Conservation (phyloP, 2,797 vertebrate species). For the Oophaga sylvatica region DNA sequence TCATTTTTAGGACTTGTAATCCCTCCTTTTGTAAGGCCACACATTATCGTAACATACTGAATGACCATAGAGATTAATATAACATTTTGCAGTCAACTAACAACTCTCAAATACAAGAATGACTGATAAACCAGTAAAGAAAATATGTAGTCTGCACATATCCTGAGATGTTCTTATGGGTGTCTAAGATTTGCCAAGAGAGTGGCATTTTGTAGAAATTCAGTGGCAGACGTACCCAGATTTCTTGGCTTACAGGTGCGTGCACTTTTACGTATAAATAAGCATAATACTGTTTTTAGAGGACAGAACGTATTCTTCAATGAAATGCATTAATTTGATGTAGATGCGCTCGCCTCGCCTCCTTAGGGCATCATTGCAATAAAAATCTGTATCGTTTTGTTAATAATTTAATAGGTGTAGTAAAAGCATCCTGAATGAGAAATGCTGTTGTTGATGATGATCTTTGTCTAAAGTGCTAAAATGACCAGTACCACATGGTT, state of each 20-base stretch:
- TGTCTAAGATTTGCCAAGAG: too few relatives aligned
- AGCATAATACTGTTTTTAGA: too few relatives aligned
- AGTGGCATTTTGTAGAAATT: too few relatives aligned
- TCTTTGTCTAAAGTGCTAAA: not conserved
- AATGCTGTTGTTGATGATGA: not conserved
- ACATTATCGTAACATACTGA: not conserved
- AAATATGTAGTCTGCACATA: too few relatives aligned
- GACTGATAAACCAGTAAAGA: too few relatives aligned
- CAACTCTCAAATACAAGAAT: not conserved
- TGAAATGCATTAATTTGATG: too few relatives aligned
- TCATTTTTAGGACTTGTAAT: not conserved
- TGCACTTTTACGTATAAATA: too few relatives aligned
- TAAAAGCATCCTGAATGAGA: not conserved
- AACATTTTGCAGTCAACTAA: not conserved
- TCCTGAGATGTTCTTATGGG: too few relatives aligned
- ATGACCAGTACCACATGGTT: not conserved
- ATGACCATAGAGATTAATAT: not conserved
- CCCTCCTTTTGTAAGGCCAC: not conserved
- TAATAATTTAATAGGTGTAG: not conserved
- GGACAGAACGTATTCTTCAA: too few relatives aligned
- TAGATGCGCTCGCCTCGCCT: too few relatives aligned
- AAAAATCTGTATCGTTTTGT: not conserved
- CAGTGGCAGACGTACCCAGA: too few relatives aligned
- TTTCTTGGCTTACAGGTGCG: too few relatives aligned
- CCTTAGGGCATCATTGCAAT: not conserved